Base-by-base conservation (phyloP, 2,888 invertebrate species). In the Scrobipalpa atriplicella region DNA sequence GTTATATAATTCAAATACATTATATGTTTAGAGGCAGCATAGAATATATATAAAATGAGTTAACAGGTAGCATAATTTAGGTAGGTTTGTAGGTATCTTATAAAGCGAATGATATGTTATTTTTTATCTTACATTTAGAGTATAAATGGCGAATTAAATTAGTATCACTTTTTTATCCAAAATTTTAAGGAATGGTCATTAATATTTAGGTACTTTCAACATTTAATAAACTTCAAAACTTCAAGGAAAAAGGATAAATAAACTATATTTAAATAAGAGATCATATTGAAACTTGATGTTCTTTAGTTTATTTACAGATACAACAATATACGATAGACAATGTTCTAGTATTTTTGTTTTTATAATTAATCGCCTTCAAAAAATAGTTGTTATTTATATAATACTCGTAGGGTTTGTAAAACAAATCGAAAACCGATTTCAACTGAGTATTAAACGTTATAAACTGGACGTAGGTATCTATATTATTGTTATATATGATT, bases 21-120 rank as follows among this genome's bases (percentile, higher is more conserved):
- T 64, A 76, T 72, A 71, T 77, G 77, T 73, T 74, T 75, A 78
- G 78, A 81, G 76, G 79, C 80, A 81, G 84, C 83, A 77, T 80
- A 85, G 72, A 83, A 83, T 85, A 83, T 81, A 77, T 75, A 79
- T 77, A 77, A 74, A 71, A 66, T 70, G 66, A 68, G 72, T 79
- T 77, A 81, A 81, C 81, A 82, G 78, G 79, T 75, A 82, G 76
- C 76, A 70, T 75, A 79, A 79, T 77, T 79, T 77, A 77, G 76
- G 78, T 79, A 82, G 75, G 78, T 84, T 84, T 78, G 78, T 56
- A 38, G 58, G 58, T 79, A 75, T 86, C 89, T 91, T 91, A 91
- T 87, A 89, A 92, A 92, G 92, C 92, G 91, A 92, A 90, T 92
- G 92, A 92, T 92, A 92, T 92, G 92, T 92, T 82, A 82, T 84